Percentiles rank a stretch among this genome's conserved stretches.
Evolutionary conservation across 2,113 vertebrate genomes (phyloP).

Genomic region (Scomber japonicus): DNA sequence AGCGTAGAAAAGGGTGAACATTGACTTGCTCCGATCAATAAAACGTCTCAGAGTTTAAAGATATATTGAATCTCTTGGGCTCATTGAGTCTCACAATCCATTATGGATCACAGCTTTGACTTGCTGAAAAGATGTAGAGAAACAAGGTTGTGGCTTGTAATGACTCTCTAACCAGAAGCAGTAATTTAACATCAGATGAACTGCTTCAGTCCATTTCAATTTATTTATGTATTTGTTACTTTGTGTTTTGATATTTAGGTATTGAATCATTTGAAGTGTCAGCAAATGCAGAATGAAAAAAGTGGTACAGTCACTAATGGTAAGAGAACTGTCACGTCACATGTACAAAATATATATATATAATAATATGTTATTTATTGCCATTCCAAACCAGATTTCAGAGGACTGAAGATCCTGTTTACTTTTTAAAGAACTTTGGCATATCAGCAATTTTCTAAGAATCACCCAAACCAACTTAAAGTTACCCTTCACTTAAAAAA

Average conservation of each 20-base stretch:
- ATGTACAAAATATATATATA: no score
- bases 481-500: no score
- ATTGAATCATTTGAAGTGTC: background rate
- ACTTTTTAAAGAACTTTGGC: no score
- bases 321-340: no score
- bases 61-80: constrained; percentile 63
- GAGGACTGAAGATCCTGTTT: no score
- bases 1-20: constrained; percentile 71
- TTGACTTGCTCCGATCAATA: constrained; percentile 74
- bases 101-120: constrained; percentile 65
- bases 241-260: background rate
- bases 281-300: background rate
- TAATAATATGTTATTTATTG: no score
- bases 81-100: constrained; percentile 59
- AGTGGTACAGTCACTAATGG: background rate
- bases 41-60: constrained; percentile 74
- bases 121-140: constrained; percentile 40
- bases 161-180: constrained; percentile 25
- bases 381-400: no score
- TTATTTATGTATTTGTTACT: background rate
- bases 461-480: no score
- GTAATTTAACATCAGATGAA: constrained; percentile 47
- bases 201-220: background rate
- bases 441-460: no score
- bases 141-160: constrained; percentile 22